These are phyloP conservation scores for Amphipyra tragopoginis DNA, from an alignment of 2,888 invertebrate genomes.

Conservation along the genomic window DNA sequence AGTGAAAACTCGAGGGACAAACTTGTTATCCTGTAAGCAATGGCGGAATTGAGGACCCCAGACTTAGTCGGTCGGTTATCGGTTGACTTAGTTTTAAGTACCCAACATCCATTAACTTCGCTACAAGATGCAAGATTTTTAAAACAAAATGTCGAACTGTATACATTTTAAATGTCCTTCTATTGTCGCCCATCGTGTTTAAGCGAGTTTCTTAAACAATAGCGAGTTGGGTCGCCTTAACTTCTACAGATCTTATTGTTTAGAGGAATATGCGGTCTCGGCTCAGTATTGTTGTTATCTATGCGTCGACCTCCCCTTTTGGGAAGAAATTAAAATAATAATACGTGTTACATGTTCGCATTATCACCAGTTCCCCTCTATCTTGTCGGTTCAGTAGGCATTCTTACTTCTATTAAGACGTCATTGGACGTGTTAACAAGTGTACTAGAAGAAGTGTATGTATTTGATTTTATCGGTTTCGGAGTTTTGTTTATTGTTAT, in stretches of 20 bases:
- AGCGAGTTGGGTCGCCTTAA: conserved; percentile 65
- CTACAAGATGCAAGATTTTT: conserved; percentile 43
- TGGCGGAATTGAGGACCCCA: too few species aligned
- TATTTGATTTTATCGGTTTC: neutral
- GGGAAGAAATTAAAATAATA: conserved; percentile 65
- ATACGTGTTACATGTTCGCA: conserved; percentile 54
- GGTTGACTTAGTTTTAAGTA: conserved; percentile 23
- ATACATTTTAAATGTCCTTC: conserved; percentile 58
- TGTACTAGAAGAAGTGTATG: conserved; percentile 4
- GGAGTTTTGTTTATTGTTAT: neutral
- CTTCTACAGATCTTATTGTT: conserved; percentile 69
- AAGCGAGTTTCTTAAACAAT: conserved; percentile 66
- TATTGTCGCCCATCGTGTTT: conserved; percentile 58
- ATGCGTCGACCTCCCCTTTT: conserved; percentile 55
- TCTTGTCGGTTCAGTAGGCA: conserved; percentile 41
- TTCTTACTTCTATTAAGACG: conserved; percentile 34
- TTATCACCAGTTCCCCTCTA: conserved; percentile 47
- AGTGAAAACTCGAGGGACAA: too few species aligned
- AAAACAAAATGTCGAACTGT: conserved; percentile 55
- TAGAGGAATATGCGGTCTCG: conserved; percentile 63
- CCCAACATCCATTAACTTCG: conserved; percentile 25
- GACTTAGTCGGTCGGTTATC: neutral
- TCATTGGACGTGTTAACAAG: conserved; percentile 8
- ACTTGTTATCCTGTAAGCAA: too few species aligned
- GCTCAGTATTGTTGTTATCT: conserved; percentile 67